A percentile compares a stretch with the other conserved stretches of the same genome.
Conservation (phyloP, 2,797 vertebrate species). For the Neoniphon sammara region DNA sequence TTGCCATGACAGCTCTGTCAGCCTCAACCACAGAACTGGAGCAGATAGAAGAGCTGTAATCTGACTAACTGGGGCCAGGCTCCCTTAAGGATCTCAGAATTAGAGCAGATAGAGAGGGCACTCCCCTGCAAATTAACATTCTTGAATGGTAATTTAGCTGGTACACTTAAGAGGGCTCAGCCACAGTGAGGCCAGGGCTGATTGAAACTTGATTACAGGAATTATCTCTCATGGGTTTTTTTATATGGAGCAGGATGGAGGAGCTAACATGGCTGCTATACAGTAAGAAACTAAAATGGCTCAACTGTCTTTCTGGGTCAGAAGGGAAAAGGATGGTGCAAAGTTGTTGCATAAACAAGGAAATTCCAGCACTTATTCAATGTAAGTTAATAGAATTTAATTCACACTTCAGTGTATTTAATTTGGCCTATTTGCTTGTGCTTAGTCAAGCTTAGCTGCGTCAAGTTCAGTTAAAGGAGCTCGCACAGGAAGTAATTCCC, state of each 20-base stretch:
- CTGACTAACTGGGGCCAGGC: slow-evolving; percentile 38
- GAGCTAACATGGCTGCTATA: neutral
- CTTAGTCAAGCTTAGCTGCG: slow-evolving; percentile 9
- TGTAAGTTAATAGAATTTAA: slow-evolving; percentile 3
- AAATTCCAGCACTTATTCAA: slow-evolving; percentile 6
- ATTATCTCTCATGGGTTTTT: slow-evolving; percentile 3
- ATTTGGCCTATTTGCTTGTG: slow-evolving; percentile 14
- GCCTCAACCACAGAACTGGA: slow-evolving; percentile 29
- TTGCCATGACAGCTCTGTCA: slow-evolving; percentile 10
- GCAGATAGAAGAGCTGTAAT: slow-evolving; percentile 41
- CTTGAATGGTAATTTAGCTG: slow-evolving; percentile 23
- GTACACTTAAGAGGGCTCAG: slow-evolving; percentile 5
- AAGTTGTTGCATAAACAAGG: neutral
- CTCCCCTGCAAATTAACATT: slow-evolving; percentile 36
- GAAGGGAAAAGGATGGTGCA: neutral
- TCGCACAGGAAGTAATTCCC: slow-evolving; percentile 11
- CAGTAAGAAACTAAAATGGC: neutral
- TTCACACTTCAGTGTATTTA: slow-evolving; percentile 24
- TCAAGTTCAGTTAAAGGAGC: slow-evolving; percentile 34
- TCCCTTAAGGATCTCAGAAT: slow-evolving; percentile 25
- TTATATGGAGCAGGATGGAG: neutral
- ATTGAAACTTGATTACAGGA: slow-evolving; percentile 29
- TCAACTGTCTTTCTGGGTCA: too few relatives aligned
- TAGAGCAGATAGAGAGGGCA: slow-evolving; percentile 14
- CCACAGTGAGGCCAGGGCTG: slow-evolving; percentile 1